A percentile compares a stretch with the other conserved stretches of the same genome.
phyloP scores from a whole-genome alignment of 2,888 invertebrate genomes.

The Callinectes sapidus region DNA sequence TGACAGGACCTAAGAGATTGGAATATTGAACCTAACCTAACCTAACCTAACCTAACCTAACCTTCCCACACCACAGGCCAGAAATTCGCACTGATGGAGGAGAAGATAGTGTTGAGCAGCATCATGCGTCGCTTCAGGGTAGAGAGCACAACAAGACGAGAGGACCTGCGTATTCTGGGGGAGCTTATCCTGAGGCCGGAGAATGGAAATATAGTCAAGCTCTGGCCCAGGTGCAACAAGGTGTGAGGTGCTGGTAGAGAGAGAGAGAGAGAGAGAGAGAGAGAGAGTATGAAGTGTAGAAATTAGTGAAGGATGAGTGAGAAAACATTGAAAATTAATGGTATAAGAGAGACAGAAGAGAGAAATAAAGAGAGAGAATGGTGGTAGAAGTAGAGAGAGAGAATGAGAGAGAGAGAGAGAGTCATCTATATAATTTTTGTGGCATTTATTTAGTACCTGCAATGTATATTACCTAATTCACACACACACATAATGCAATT shows the following conservation, averaged over 20 bases:
- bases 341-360: background rate
- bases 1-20: too few species aligned
- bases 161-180: constrained; percentile 8
- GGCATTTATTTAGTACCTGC: too few species aligned
- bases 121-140: constrained; percentile 58
- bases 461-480: too few species aligned
- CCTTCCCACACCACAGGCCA: constrained; percentile 55
- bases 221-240: constrained; percentile 17
- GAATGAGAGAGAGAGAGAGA: background rate
- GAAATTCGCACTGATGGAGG: constrained; percentile 71
- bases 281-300: background rate
- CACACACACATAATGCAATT: too few species aligned
- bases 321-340: background rate
- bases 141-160: constrained; percentile 36
- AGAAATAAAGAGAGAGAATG: too few species aligned
- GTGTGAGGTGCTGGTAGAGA: background rate
- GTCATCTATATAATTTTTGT: too few species aligned
- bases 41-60: background rate
- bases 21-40: background rate
- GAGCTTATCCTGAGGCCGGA: constrained; percentile 46
- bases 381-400: background rate
- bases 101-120: constrained; percentile 66
- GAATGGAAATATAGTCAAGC: constrained; percentile 43
- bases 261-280: background rate
- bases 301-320: background rate